Conservation (phyloP, 2,888 invertebrate genomes). For the Geotrupes spiniger region DNA sequence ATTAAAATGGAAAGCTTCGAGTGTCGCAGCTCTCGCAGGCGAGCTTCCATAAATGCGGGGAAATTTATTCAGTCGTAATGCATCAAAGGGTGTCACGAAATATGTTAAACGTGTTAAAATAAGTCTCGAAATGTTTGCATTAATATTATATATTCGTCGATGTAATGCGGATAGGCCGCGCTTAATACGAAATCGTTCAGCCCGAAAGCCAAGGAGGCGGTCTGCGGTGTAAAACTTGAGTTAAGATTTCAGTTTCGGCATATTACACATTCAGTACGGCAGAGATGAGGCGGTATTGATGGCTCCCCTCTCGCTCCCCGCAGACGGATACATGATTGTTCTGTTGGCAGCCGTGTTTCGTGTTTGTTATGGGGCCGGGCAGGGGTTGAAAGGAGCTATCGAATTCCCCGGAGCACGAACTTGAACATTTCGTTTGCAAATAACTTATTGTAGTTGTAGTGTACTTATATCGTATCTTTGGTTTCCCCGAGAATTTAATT, state of each 20-base stretch:
- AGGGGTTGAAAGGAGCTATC: conserved; percentile 31
- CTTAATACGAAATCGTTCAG: too few relatives aligned
- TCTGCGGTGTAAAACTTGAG: conserved; percentile 7
- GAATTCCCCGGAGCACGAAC: conserved; percentile 29
- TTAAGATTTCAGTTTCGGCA: conserved; percentile 9
- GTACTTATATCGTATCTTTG: conserved; percentile 9
- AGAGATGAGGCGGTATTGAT: conserved; percentile 3
- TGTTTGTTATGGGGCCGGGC: conserved; percentile 28
- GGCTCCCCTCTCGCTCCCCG: conserved; percentile 2
- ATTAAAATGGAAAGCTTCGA: conserved; percentile 29
- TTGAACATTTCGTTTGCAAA: conserved; percentile 29
- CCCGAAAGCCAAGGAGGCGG: conserved; percentile 1
- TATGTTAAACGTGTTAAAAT: too few relatives aligned
- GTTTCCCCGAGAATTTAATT: conserved; percentile 16
- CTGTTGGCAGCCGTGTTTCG: conserved; percentile 30
- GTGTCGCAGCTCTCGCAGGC: conserved; percentile 20
- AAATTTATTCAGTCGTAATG: too few relatives aligned
- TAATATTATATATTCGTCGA: too few relatives aligned
- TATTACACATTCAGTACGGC: conserved; percentile 10
- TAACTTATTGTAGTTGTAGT: conserved; percentile 27
- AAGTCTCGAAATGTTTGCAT: too few relatives aligned
- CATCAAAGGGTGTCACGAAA: too few relatives aligned
- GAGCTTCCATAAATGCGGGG: conserved; percentile 14
- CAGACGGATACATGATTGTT: conserved; percentile 27
- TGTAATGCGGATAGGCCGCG: too few relatives aligned